Base-by-base conservation (phyloP, 2,888 invertebrate genomes). In the Melanchra persicariae region DNA sequence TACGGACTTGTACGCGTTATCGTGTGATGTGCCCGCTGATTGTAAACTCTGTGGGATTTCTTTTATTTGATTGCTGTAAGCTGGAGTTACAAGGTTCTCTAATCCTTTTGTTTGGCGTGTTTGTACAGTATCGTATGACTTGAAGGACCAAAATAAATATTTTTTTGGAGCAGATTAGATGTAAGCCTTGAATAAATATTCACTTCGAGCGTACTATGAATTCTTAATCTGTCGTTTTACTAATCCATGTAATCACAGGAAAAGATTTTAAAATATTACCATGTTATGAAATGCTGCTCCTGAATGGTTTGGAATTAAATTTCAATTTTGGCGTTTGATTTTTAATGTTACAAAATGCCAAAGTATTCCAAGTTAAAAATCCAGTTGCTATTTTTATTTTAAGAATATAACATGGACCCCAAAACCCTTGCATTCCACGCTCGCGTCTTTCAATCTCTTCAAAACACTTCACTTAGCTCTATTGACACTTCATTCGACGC, bases 21-120 rank as follows among this genome's bases (percentile, higher is more conserved):
- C 83, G 74, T 80, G 71, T 85, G 84, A 84, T 85, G 82, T 75
- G 77, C 67, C 76, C 76, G 77, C 85, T 84, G 86, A 83, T 81
- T 77, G 80, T 77, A 67, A 69, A 76, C 66, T 75, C 68, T 55
- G 47, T 62, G 62, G 77, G 84, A 83, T 84, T 77, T 79, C 82
- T 77, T 85, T 79, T 85, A 84, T 85, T 85, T 84, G 67, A 81
- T 74, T 84, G 74, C 70, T 70, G 62, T 77, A 77, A 78, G 62
- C 77, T 63, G 12, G 54, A 59, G 58, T 65, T 68, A 80, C 74
- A 70, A 65, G 74, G 45, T 62, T 67, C 9, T 63, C n/a, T 81
- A 72, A 81, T 71, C 72, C 62, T 70, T 77, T 72, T 72, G 62
- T 76, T 58, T 47, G 43, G 45, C 51, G 49, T 73, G 81, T 80